These are phyloP conservation scores for Diorhabda carinulata DNA, from an alignment of 1,140 invertebrate genomes.

Conservation along the genomic window DNA sequence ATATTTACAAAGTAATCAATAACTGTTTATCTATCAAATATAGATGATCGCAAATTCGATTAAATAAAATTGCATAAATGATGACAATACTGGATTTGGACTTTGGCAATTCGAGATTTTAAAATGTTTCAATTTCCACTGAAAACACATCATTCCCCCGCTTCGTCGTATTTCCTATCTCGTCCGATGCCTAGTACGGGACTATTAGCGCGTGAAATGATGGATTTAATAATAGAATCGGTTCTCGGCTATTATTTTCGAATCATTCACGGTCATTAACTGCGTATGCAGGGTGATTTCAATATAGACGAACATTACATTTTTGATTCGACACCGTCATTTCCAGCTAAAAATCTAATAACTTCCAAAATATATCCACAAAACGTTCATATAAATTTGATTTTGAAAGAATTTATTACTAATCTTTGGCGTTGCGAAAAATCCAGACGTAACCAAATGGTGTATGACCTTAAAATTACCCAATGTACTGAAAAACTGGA, in stretches of 20 bases:
- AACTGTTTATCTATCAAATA: constrained; percentile 23
- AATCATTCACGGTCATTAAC: constrained; percentile 1
- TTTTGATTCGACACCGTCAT: neutral
- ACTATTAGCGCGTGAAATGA: constrained; percentile 13
- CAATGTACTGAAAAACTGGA: too few species aligned
- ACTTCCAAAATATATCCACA: too few species aligned
- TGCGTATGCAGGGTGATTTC: neutral
- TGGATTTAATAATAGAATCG: constrained; percentile 17
- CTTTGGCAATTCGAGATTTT: constrained; percentile 11
- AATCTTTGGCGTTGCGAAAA: too few species aligned
- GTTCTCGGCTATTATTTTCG: constrained; percentile 8
- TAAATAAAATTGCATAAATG: constrained; percentile 22
- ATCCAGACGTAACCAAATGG: too few species aligned
- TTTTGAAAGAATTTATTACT: too few species aligned
- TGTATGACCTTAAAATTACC: too few species aligned
- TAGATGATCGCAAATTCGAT: constrained; percentile 22
- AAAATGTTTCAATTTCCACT: constrained; percentile 20
- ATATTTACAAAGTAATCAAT: constrained; percentile 23
- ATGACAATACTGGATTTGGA: constrained; percentile 15
- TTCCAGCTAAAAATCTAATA: too few species aligned
- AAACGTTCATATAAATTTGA: too few species aligned
- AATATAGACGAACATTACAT: neutral
- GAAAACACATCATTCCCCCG: constrained; percentile 4
- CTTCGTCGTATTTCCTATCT: neutral
- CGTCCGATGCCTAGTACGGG: neutral